These are phyloP conservation scores for Chlorocebus sabaeus DNA, from an alignment of 2,113 vertebrate genomes.

Conservation along the genomic window DNA sequence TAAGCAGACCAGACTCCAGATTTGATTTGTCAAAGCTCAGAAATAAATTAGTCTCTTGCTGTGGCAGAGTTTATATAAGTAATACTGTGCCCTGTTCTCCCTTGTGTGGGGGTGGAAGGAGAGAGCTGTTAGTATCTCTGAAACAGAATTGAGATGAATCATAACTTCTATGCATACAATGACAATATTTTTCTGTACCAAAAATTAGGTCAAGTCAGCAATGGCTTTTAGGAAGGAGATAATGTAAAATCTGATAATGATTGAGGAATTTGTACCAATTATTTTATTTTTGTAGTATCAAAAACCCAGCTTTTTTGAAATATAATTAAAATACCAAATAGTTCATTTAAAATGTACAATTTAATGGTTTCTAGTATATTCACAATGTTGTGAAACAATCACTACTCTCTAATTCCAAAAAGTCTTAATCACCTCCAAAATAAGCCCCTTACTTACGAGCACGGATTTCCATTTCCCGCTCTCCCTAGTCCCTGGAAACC, in stretches of 20 bases:
- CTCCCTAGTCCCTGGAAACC: not conserved
- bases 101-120: not conserved
- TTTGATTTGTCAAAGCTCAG: not conserved
- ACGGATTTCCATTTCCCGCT: not conserved
- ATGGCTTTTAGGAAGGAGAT: not conserved
- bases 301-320: not conserved
- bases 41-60: not conserved
- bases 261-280: not conserved
- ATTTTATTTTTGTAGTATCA: not conserved
- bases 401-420: not conserved
- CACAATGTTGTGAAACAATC: not conserved
- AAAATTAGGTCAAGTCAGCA: constrained; percentile 1
- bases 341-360: not conserved
- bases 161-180: not conserved
- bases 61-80: not conserved
- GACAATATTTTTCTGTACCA: not conserved
- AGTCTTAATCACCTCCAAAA: not conserved
- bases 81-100: not conserved
- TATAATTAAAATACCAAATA: not conserved
- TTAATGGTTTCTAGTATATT: not conserved
- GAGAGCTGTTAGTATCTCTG: not conserved
- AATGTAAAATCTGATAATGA: not conserved
- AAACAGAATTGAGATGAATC: not conserved
- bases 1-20: not conserved
- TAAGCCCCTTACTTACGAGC: not conserved